A percentile compares a stretch with the other conserved stretches of the same genome.
phyloP scores from a whole-genome alignment of 64 coral and sea anemone species.

The Pocillopora damicornis region DNA sequence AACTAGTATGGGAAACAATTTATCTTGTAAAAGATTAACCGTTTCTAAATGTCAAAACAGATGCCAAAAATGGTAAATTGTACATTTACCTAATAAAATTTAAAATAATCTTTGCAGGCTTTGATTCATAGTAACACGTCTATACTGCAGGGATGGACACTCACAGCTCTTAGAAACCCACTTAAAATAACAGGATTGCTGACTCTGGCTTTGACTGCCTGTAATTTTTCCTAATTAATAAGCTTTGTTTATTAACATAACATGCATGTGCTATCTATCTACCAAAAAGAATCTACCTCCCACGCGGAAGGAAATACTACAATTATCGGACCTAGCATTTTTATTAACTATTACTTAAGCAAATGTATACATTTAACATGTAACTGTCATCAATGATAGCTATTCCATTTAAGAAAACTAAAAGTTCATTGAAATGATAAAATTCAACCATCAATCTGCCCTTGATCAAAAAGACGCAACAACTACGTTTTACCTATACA shows the following conservation, averaged over 20 bases:
- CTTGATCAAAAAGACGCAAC: too few relatives aligned
- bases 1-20: not conserved
- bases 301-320: not conserved
- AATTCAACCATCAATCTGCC: not conserved
- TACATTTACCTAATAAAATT: constrained; percentile 14
- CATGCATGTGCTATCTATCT: constrained; percentile 24
- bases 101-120: constrained; percentile 14
- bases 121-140: constrained; percentile 2
- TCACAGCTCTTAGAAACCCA: constrained; percentile 18
- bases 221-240: not conserved
- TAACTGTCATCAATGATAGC: not conserved
- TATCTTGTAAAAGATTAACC: not conserved
- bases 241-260: constrained; percentile 11
- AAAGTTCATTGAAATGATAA: constrained; percentile 6
- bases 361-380: not conserved
- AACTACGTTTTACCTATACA: too few relatives aligned
- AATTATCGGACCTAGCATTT: not conserved
- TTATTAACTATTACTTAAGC: not conserved
- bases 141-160: not conserved
- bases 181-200: not conserved
- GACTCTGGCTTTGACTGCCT: not conserved
- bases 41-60: not conserved
- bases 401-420: not conserved
- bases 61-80: constrained; percentile 18
- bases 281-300: not conserved